Evolutionary conservation across 2,888 invertebrate species (phyloP), one percentile per base, ranked within the genome.

Genomic region (Hartigia nigra): DNA sequence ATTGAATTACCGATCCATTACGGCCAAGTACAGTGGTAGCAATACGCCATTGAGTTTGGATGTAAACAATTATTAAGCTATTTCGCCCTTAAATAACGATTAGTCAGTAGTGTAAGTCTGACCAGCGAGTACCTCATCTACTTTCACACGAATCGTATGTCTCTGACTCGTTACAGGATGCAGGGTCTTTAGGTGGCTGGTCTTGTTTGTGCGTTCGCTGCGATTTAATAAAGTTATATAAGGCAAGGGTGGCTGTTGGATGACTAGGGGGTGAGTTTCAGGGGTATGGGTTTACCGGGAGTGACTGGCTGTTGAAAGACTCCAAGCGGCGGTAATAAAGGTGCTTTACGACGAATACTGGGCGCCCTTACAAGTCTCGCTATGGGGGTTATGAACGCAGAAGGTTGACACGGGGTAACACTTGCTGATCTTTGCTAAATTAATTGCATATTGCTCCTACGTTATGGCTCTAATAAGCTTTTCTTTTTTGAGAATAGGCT

Each of bases 371-470:
- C 11, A 14, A 31, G 31, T 72, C 31, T 72, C 72, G 72, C 72
- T 31, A 5, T 14, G 31, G 72, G 31, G 31, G 34, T 31, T 72
- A 34, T 32, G 31, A 55, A 39, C 14, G 39, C 14, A 55, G 23
- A 23, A 55, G 23, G 39, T 14, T 55, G 39, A 14, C 39, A 55
- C 9, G 23, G 39, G 9, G 31, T 72, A n/a, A n/a, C n/a, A 3
- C 12, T 14, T 12, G 31, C 12, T 31, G 72, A 72, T 72, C 31
- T 31, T 32, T 32, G 12, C 31, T 72, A 31, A 72, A 72, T 72
- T 72, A 72, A 72, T 72, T 72, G 72, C 72, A 72, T 72, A 72
- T 72, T 72, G 31, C 72, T 32, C 5, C 31, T 5, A 55, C 31
- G 72, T 31, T 31, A 72, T 31, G 31, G 31, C 72, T 72, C 31